Base-by-base conservation (phyloP, 2,113 vertebrate genomes). In the Neofelis nebulosa region DNA sequence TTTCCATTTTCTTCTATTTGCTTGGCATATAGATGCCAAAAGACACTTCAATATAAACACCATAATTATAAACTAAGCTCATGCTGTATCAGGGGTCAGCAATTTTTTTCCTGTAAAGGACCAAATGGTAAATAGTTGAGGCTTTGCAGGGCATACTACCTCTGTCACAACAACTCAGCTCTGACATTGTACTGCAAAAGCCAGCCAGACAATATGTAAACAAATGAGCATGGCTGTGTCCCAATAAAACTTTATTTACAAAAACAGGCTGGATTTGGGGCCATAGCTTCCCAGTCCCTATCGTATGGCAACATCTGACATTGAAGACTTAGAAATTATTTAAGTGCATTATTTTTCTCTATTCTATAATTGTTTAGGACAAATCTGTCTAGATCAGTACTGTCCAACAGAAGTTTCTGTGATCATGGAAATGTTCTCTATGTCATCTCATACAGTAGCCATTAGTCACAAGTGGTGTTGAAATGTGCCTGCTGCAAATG, bases 1-100 rank as follows among this genome's bases (percentile, higher is more conserved):
- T 55, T 82, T 65, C 65, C 85, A 79, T 83, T 91, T 95, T 92
- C 71, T 80, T 80, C 5, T 78, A 95, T 45, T 95, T 93, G 45
- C 19, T 87, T 95, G 27, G 33, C 57, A 52, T 41, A 66, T 45
- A 93, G 27, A 52, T 78, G 16, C 45, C 89, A 97, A 80, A 84
- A 88, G 11, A 29, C 13, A 52, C 48, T 96, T 91, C 76, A 74
- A 95, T 74, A 80, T 69, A 90, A 96, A 88, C 11, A 63, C 45
- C 79, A 87, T 66, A 66, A 92, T 87, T 83, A 93, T 83, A 93
- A 95, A 61, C 71, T 12, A 90, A 29, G 7, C 7, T 94, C 33
- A 69, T 63, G 41, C 65, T 94, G 45, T 14, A 38, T n/a, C 33
- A 81, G 27, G 7, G 21, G 33, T 63, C 50, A 61, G 38, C 78